Conservation (phyloP, 1,140 invertebrate species). For the Papilio aristodemus region DNA sequence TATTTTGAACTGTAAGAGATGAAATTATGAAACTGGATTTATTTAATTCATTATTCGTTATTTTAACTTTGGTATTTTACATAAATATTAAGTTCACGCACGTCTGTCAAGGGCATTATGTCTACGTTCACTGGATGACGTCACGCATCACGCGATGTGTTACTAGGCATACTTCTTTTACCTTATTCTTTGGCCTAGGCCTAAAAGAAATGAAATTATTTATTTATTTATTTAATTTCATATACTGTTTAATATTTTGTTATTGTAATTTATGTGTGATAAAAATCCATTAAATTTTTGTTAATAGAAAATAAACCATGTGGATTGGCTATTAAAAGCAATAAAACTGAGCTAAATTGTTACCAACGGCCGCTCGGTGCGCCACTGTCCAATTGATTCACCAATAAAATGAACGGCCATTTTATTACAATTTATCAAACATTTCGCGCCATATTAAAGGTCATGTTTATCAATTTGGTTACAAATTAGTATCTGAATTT, state of each 20-base stretch:
- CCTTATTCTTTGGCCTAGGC: not conserved
- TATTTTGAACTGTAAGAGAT: too few relatives aligned
- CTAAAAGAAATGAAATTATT: not conserved
- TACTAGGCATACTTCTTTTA: not conserved
- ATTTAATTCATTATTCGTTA: too few relatives aligned
- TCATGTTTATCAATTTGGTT: constrained; percentile 28
- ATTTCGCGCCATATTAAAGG: constrained; percentile 27
- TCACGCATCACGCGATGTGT: not conserved
- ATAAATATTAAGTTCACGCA: not conserved
- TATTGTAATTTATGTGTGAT: too few relatives aligned
- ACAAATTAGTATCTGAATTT: constrained; percentile 10
- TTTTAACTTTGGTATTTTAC: too few relatives aligned
- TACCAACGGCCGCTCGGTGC: constrained; percentile 6
- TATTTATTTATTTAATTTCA: too few relatives aligned
- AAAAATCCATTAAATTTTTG: too few relatives aligned
- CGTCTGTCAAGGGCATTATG: not conserved
- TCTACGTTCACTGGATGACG: not conserved
- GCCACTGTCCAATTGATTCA: constrained; percentile 12
- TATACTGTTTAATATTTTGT: too few relatives aligned
- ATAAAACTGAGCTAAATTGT: constrained; percentile 21
- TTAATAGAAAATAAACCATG: not conserved
- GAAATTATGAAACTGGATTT: too few relatives aligned
- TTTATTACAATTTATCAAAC: constrained; percentile 11
- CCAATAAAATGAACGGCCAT: not conserved
- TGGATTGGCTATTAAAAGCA: constrained; percentile 9